Evolutionary conservation across 53 echinoderm and acorn worm genomes (phyloP).

Genomic region (Temnopleurus reevesii): DNA sequence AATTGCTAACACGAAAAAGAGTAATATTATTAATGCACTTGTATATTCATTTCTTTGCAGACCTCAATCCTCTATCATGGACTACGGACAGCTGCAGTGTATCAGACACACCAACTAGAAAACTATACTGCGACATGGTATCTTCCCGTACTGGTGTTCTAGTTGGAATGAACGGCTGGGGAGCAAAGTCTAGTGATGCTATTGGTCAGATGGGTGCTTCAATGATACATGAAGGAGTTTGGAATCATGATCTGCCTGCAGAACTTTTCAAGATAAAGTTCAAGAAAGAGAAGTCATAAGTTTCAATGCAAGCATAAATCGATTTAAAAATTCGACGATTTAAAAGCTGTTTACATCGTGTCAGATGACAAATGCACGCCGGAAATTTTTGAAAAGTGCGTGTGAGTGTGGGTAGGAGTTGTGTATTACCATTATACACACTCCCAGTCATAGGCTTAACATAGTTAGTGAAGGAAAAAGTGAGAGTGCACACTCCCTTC

Average conservation of each 20-base stretch:
- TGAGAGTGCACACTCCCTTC: no score
- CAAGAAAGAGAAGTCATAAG: neutral
- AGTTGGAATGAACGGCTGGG: conserved; percentile 77
- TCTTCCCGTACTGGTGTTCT: conserved; percentile 68
- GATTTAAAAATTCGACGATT: no score
- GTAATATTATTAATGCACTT: neutral
- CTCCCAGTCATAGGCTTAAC: no score
- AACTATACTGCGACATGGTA: conserved; percentile 86
- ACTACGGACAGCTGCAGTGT: conserved; percentile 66
- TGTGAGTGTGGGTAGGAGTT: no score
- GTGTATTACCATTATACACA: no score
- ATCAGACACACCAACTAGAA: conserved; percentile 58
- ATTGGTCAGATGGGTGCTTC: conserved; percentile 84
- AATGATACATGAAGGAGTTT: conserved; percentile 70
- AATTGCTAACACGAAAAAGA: neutral
- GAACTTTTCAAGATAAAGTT: conserved; percentile 62
- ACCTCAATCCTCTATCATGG: conserved; percentile 60
- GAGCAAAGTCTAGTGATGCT: conserved; percentile 81
- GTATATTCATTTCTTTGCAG: conserved; percentile 41
- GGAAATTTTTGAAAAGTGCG: no score
- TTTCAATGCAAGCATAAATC: no score
- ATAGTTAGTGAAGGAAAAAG: no score
- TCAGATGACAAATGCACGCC: no score
- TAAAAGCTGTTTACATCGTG: no score
- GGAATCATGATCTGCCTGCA: conserved; percentile 86